Conservation (phyloP, 2,888 invertebrate genomes). For the Eupithecia tripunctaria region DNA sequence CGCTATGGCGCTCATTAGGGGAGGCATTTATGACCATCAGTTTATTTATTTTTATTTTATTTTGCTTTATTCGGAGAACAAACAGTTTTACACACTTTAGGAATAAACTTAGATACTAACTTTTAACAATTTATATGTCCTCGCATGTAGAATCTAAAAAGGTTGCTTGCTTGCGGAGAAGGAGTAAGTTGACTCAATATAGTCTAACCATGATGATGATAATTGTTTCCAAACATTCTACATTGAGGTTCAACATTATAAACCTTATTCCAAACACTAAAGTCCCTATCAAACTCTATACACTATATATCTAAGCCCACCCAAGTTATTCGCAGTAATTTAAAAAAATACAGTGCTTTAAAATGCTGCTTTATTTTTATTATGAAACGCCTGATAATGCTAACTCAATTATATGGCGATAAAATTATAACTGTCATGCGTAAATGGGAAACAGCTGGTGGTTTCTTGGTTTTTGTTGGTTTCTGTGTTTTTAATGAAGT, state of each 20-base stretch:
- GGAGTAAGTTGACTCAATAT: too few species aligned
- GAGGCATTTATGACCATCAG: too few species aligned
- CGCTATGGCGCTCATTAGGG: too few species aligned
- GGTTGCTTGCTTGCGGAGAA: too few species aligned
- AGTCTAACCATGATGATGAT: too few species aligned
- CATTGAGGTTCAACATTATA: neutral
- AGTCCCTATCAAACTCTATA: neutral
- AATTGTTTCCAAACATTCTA: too few species aligned
- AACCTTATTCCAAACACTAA: neutral
- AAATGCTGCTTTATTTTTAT: neutral
- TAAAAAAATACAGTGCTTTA: neutral
- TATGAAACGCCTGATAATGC: constrained; percentile 34
- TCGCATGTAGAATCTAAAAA: too few species aligned
- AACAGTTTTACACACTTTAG: too few species aligned
- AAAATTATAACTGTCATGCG: constrained; percentile 16
- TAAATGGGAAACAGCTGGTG: constrained; percentile 12
- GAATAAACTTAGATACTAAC: too few species aligned
- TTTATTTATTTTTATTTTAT: too few species aligned
- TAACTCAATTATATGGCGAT: constrained; percentile 54
- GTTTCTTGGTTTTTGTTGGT: neutral
- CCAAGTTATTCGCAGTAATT: constrained; percentile 1
- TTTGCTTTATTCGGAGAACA: too few species aligned
- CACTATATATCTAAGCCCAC: neutral
- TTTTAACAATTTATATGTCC: too few species aligned
- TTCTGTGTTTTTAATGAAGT: neutral